Evolutionary conservation across 2,113 vertebrate species (phyloP).

Genomic region (Myiozetetes cayanensis): DNA sequence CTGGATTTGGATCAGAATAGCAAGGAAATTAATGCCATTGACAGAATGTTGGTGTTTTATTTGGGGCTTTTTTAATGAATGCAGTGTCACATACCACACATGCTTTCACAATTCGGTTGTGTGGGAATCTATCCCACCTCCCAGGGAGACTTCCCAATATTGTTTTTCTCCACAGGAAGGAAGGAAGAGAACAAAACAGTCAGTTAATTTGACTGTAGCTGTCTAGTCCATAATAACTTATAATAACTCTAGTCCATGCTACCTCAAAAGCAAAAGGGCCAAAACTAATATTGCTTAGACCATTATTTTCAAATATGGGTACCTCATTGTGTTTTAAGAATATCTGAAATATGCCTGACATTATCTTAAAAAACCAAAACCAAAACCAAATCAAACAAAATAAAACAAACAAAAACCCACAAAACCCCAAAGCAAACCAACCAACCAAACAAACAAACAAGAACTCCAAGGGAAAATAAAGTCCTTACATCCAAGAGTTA

Average conservation of each 20-base stretch:
- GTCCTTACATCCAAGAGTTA: background rate
- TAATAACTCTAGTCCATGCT: background rate
- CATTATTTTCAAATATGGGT: background rate
- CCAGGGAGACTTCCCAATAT: background rate
- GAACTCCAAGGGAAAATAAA: background rate
- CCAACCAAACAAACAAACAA: background rate
- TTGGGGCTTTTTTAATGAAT: background rate
- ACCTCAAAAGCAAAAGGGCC: background rate
- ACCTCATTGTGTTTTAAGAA: background rate
- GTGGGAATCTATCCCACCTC: background rate
- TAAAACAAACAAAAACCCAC: background rate
- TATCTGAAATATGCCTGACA: background rate
- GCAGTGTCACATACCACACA: background rate
- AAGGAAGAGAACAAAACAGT: background rate
- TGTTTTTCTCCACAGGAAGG: background rate
- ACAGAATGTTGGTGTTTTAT: background rate
- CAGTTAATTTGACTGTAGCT: background rate
- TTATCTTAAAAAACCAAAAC: background rate
- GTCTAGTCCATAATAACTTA: background rate
- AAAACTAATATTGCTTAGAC: background rate
- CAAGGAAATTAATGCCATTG: background rate
- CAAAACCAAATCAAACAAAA: background rate
- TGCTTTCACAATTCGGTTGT: background rate
- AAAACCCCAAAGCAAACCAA: background rate
- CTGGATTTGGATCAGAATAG: background rate